Evolutionary conservation across 2,797 vertebrate genomes (phyloP).

Genomic region (Lutra lutra): DNA sequence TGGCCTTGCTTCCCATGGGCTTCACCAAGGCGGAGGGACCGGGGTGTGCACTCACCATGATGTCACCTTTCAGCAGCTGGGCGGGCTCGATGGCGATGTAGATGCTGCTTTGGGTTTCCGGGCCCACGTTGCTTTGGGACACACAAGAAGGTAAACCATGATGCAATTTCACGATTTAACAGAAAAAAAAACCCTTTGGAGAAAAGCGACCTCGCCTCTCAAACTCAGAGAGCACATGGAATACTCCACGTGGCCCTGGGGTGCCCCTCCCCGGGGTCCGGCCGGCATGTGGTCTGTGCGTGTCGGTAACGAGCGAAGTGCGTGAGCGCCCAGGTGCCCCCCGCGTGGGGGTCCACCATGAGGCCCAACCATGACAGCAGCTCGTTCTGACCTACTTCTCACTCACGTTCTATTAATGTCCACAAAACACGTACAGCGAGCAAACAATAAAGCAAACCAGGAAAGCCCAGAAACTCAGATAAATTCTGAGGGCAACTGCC

Average conservation of each 20-base stretch:
- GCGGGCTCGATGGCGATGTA: constrained; percentile 94
- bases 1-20: neutral
- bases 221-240: neutral
- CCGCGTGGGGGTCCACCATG: accelerated
- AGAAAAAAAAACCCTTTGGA: neutral
- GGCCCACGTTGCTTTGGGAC: constrained; percentile 84
- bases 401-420: accelerated
- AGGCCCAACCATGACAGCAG: neutral
- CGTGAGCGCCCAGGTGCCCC: accelerated
- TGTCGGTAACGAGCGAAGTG: accelerated
- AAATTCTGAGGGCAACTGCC: neutral
- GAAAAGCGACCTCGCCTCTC: accelerated
- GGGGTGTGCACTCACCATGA: constrained; percentile 91
- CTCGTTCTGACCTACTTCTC: accelerated
- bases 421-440: neutral
- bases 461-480: neutral
- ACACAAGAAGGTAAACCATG: neutral
- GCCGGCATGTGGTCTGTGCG: accelerated
- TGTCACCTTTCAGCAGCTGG: constrained; percentile 96
- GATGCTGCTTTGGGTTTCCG: constrained; percentile 90
- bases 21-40: neutral
- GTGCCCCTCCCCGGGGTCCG: neutral
- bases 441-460: neutral
- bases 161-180: accelerated
- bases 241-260: accelerated